phyloP scores from a whole-genome alignment of 1,140 invertebrate species.

The Zaprionus ornatus region DNA sequence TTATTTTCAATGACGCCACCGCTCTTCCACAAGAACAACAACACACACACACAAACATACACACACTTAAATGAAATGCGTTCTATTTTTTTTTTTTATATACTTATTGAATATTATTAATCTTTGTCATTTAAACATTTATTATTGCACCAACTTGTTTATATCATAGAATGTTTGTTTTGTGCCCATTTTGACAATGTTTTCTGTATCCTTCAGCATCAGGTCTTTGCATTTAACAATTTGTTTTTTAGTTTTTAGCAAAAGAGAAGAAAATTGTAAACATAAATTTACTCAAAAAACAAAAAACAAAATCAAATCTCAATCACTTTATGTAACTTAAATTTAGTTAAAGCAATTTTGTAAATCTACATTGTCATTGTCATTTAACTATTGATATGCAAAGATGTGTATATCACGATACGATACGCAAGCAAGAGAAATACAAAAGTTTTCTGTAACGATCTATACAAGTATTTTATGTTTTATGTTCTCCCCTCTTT shows the following conservation, averaged over 20 bases:
- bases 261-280: conserved; percentile 28
- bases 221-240: conserved; percentile 16
- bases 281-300: conserved; percentile 17
- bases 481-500: neutral
- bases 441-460: conserved; percentile 1
- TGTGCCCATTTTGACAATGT: conserved; percentile 20
- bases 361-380: conserved; percentile 10
- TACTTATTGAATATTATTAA: conserved; percentile 16
- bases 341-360: conserved; percentile 75
- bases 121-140: conserved; percentile 9
- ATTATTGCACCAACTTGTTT: conserved; percentile 12
- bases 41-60: conserved; percentile 13
- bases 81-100: conserved; percentile 36
- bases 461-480: conserved; percentile 10
- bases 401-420: conserved; percentile 2
- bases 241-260: conserved; percentile 55
- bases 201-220: neutral
- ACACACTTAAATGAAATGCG: conserved; percentile 8
- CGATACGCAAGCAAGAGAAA: conserved; percentile 2
- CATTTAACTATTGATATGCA: conserved; percentile 9
- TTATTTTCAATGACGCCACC: conserved; percentile 31
- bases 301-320: conserved; percentile 6
- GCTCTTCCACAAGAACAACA: conserved; percentile 59
- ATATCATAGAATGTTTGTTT: conserved; percentile 25
- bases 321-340: conserved; percentile 29